phyloP scores from a whole-genome alignment of 2,797 vertebrate genomes.

The Poecilia gillii region DNA sequence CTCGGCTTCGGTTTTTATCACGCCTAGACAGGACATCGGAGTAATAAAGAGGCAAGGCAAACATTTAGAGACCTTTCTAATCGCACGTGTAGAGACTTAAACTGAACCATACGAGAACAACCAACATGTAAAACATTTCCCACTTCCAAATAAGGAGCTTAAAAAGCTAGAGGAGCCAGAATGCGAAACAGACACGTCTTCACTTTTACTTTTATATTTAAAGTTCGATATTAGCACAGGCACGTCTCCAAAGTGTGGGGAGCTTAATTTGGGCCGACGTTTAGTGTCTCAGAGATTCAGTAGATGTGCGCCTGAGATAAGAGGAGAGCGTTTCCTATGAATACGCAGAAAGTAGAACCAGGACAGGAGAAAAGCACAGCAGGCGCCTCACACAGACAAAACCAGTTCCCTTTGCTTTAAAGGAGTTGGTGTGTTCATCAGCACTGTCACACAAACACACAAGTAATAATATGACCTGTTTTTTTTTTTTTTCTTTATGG shows the following conservation, averaged over 20 bases:
- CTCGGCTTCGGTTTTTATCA: slow-evolving; percentile 72
- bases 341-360: slow-evolving; percentile 66
- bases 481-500: slow-evolving; percentile 1
- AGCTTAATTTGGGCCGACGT: slow-evolving; percentile 77
- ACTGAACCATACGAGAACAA: background rate
- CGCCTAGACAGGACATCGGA: slow-evolving; percentile 42
- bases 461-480: background rate
- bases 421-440: slow-evolving; percentile 20
- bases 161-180: slow-evolving; percentile 17
- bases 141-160: slow-evolving; percentile 40
- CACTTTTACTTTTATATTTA: slow-evolving; percentile 66
- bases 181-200: slow-evolving; percentile 15
- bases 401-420: slow-evolving; percentile 35
- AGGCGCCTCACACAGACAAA: slow-evolving; percentile 24
- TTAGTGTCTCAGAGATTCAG: slow-evolving; percentile 57
- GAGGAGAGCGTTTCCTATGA: slow-evolving; percentile 85
- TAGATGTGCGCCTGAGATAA: slow-evolving; percentile 81
- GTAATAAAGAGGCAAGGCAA: background rate
- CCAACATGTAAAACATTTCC: background rate
- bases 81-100: background rate
- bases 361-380: slow-evolving; percentile 68
- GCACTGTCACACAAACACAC: background rate
- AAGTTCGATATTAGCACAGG: slow-evolving; percentile 43
- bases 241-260: slow-evolving; percentile 64
- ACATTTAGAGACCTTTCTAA: background rate